Evolutionary conservation across 2,797 vertebrate genomes (phyloP).

Genomic region (Gila robusta): DNA sequence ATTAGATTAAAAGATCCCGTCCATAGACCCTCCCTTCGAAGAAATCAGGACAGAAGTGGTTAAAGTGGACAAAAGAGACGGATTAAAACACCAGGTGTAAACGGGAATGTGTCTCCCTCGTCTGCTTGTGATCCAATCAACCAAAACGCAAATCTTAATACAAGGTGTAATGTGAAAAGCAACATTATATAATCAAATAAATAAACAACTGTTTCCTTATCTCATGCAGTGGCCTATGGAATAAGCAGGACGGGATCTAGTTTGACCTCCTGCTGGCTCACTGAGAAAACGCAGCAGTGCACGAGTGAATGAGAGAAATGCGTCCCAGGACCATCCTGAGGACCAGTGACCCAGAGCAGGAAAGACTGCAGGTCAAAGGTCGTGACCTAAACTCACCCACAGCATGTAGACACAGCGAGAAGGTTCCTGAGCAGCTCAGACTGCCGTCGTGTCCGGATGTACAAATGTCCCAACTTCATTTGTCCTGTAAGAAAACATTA

Average conservation of each 20-base stretch:
- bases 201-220: neutral
- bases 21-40: too few relatives aligned
- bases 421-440: conserved; percentile 1
- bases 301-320: conserved; percentile 35
- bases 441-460: conserved; percentile 31
- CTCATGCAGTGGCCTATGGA: neutral
- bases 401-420: conserved; percentile 45
- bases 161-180: neutral
- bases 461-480: neutral
- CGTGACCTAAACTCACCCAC: conserved; percentile 49
- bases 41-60: too few relatives aligned
- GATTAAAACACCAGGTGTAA: too few relatives aligned
- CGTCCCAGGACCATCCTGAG: neutral
- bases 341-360: conserved; percentile 47
- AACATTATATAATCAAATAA: neutral
- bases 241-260: neutral
- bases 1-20: too few relatives aligned
- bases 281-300: conserved; percentile 24
- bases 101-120: too few relatives aligned
- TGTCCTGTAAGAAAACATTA: neutral
- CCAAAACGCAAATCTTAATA: neutral
- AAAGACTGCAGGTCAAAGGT: conserved; percentile 46
- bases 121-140: too few relatives aligned
- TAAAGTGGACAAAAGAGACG: too few relatives aligned
- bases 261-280: conserved; percentile 8